Base-by-base conservation (phyloP, 2,113 vertebrate species). In the Grallaria varia region DNA sequence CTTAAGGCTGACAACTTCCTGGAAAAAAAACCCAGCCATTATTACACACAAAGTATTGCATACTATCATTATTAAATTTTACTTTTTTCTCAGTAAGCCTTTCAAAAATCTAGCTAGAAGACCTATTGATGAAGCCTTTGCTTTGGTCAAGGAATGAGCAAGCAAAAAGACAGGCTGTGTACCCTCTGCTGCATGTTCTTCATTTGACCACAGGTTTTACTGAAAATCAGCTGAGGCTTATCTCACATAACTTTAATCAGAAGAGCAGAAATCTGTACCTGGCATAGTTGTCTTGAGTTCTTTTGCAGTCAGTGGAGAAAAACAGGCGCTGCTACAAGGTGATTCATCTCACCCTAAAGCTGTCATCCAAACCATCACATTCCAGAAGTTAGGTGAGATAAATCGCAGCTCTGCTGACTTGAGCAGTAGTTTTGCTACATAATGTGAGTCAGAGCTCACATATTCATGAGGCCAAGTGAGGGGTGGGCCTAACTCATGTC, bases 1-100 rank as follows among this genome's bases (percentile, higher is more conserved):
- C 74, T 97, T 84, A 78, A 94, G 33, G 30, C 47, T 95, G 81
- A 95, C 47, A 97, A 50, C 2, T 30, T 95, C 94, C 59, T 94
- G 49, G 72, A 78, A 11, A 20, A 39, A 97, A 78, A 11, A 20
- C 2, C 5, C 3, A 96, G 28, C 25, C 42, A 91, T 94, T 94
- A 92, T 64, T 64, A 37, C 28, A 62, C 52, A 88, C 5, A 59
- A 60, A 62, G 13, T n/a, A 71, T 89, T 56, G 47, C 44, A 71
- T 49, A 27, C 12, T 81, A 79, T 76, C 33, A 40, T 79, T 92
- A 44, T 86, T 60, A 25, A 33, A 42, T 24, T 27, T 50, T 64
- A 5, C 4, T 6, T 6, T 19, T 44, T 90, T 96, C 49, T n/a
- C 87, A 56, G 62, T 71, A 87, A 6, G 31, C 93, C 13, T 89